These are phyloP conservation scores for Clarias magur DNA, from an alignment of 2,113 vertebrate species.

Conservation along the genomic window DNA sequence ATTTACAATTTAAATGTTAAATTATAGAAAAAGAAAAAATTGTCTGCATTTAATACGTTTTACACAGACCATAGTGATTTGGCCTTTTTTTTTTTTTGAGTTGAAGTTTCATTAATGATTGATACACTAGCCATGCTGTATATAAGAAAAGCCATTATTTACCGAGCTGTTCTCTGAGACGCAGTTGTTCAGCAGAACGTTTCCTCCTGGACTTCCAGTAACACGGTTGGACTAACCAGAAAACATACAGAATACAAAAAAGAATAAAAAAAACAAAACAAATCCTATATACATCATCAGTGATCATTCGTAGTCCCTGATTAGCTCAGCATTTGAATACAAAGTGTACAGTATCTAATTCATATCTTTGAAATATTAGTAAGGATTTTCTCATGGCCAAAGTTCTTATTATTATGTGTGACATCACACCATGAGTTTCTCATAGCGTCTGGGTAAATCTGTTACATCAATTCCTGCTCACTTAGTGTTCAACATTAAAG, in stretches of 20 bases:
- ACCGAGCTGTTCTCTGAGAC: conserved; percentile 63
- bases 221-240: conserved; percentile 59
- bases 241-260: not conserved
- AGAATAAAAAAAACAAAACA: not conserved
- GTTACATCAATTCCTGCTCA: too few relatives aligned
- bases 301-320: too few relatives aligned
- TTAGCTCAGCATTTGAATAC: too few relatives aligned
- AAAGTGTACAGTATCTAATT: too few relatives aligned
- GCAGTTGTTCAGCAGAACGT: conserved; percentile 66
- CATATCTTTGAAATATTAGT: too few relatives aligned
- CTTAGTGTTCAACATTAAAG: too few relatives aligned
- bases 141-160: conserved; percentile 39
- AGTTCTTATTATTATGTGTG: too few relatives aligned
- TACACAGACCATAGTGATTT: not conserved
- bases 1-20: not conserved
- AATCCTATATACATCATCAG: not conserved
- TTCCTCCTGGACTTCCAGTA: conserved; percentile 57
- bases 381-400: too few relatives aligned
- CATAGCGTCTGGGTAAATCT: too few relatives aligned
- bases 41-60: too few relatives aligned
- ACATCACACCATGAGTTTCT: too few relatives aligned
- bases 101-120: not conserved
- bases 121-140: not conserved
- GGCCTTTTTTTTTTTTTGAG: not conserved
- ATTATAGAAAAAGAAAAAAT: too few relatives aligned